These are phyloP conservation scores for Malaclemys terrapin DNA, from an alignment of 2,113 vertebrate species.

Conservation along the genomic window DNA sequence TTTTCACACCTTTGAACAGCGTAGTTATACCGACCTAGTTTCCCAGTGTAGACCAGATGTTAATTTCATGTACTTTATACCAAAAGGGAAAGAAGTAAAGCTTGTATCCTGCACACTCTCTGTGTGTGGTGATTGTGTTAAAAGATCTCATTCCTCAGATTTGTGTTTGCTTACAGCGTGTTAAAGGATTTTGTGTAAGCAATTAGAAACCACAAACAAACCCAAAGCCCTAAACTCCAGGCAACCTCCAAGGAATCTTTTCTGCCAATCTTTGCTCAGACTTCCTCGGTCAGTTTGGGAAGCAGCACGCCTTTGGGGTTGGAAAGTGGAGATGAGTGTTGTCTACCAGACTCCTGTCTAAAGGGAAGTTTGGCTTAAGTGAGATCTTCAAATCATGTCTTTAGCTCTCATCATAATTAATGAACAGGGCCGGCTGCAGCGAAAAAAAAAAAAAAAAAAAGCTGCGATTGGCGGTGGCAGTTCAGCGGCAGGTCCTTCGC, in stretches of 20 bases:
- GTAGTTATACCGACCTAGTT: not conserved
- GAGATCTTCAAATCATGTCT: not conserved
- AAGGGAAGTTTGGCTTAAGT: not conserved
- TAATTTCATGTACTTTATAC: not conserved
- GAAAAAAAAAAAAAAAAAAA: no score
- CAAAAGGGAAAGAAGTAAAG: not conserved
- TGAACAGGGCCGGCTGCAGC: no score
- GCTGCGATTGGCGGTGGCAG: no score
- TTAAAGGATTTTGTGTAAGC: constrained; percentile 44
- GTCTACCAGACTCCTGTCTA: not conserved
- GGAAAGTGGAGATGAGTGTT: not conserved
- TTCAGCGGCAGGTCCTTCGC: no score
- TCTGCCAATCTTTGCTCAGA: not conserved
- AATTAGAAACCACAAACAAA: constrained; percentile 40
- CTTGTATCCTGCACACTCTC: rapidly evolving
- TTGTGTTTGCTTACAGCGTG: not conserved
- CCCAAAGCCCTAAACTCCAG: constrained; percentile 37
- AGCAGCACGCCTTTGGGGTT: not conserved
- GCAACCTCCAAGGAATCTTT: constrained; percentile 27
- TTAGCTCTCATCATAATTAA: not conserved
- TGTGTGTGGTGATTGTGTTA: constrained; percentile 37
- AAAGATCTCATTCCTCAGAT: constrained; percentile 19
- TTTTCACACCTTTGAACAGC: not conserved
- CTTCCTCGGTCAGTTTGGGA: not conserved
- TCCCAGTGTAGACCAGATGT: not conserved